These are phyloP conservation scores for Naso thynnoides DNA, from an alignment of 2,797 vertebrate genomes.

Conservation along the genomic window DNA sequence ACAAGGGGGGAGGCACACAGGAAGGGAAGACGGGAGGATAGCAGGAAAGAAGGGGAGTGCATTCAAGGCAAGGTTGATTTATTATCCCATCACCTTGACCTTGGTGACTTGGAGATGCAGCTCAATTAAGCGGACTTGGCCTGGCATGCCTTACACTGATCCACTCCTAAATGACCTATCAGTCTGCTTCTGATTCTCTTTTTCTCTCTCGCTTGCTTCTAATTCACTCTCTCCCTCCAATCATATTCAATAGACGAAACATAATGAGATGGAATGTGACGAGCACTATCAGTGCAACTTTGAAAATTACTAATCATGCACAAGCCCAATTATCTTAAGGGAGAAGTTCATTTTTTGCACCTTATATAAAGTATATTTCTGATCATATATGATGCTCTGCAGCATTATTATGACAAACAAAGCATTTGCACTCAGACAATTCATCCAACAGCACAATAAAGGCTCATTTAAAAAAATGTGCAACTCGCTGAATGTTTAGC, in stretches of 20 bases:
- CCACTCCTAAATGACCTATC: conserved; percentile 67
- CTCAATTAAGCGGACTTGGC: conserved; percentile 80
- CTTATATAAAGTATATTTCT: no score
- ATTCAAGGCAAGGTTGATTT: conserved; percentile 72
- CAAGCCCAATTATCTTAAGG: conserved; percentile 16
- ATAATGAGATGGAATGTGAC: conserved; percentile 28
- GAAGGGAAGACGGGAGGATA: conserved; percentile 16
- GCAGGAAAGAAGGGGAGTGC: conserved; percentile 32
- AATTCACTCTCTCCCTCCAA: conserved; percentile 25
- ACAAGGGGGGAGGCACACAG: background rate
- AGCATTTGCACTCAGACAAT: no score
- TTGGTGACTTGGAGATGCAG: conserved; percentile 74
- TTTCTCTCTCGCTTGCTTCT: conserved; percentile 14
- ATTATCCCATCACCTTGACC: conserved; percentile 84
- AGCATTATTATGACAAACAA: no score
- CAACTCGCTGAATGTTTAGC: no score
- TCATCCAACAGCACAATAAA: no score
- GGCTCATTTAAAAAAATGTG: no score
- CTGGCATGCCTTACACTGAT: conserved; percentile 58
- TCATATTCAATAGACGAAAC: conserved; percentile 27
- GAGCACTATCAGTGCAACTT: conserved; percentile 15
- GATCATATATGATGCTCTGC: no score
- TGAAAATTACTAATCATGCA: conserved; percentile 17
- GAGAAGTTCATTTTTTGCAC: no score
- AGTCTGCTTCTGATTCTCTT: conserved; percentile 33